Evolutionary conservation across 2,888 invertebrate species (phyloP), one percentile per base, ranked within the genome.

Genomic region (Eupithecia vulgata): DNA sequence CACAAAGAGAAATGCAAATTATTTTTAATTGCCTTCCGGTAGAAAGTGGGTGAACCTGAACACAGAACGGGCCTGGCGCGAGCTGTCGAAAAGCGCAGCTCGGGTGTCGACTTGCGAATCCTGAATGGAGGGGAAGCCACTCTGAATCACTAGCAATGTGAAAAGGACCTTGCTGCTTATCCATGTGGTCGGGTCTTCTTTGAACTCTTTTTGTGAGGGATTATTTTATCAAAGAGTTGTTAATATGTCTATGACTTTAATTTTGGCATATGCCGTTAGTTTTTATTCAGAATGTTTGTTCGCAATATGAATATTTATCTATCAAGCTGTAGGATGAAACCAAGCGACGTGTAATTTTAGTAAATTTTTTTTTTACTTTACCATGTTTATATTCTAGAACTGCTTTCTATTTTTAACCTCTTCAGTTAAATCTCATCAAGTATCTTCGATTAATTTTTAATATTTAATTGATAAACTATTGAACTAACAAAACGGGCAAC

Each of bases 21-120:
- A 90, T 89, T 91, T 93, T 92, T 93, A 92, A 93, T 92, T 92
- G 91, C 90, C 85, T 90, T 93, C 92, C 91, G 91, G 93, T 93
- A 93, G 93, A 93, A 93, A 93, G 92, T 92, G 86, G 91, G 91
- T 91, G 91, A 91, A 90, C 88, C 88, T 87, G 88, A 90, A 91
- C 89, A 88, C 82, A 83, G 83, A 87, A 87, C 87, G 85, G 88
- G 88, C 87, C 82, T 89, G 84, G 80, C 88, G 85, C 85, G 83
- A 87, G 88, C 90, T 85, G 87, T 87, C 88, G 86, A 90, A 89
- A 90, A 88, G 84, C 86, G 21, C 64, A 40, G 77, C 76, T 74
- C 70, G 82, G 64, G 77, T 85, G 82, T 85, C 81, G 70, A 83
- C 84, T 81, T 82, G 75, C 80, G 76, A 81, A 75, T 77, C 73